Evolutionary conservation across 2,888 invertebrate genomes (phyloP).

Genomic region (Macroteleia sp.): DNA sequence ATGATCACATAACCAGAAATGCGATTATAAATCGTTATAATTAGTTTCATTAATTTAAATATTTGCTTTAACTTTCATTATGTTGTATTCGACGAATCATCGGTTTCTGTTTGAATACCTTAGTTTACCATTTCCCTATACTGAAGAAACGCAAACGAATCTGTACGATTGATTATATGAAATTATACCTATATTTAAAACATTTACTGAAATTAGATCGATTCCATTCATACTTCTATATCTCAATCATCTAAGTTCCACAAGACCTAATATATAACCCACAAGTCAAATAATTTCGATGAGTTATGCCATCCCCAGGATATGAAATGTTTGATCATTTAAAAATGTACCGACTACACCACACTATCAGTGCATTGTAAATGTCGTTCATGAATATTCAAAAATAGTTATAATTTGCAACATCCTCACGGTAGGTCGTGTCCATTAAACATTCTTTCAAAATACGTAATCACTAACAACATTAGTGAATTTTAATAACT

Average conservation of each 20-base stretch:
- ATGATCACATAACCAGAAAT: too few relatives aligned
- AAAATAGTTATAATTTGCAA: constrained; percentile 16
- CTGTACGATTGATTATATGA: too few relatives aligned
- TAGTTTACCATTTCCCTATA: too few relatives aligned
- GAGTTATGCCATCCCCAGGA: background rate
- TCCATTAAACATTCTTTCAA: constrained; percentile 21
- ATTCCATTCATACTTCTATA: too few relatives aligned
- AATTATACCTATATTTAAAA: too few relatives aligned
- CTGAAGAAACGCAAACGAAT: too few relatives aligned
- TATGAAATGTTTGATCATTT: background rate
- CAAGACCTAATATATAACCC: background rate
- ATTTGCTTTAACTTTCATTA: too few relatives aligned
- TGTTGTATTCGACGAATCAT: too few relatives aligned
- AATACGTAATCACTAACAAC: constrained; percentile 14
- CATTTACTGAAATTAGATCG: too few relatives aligned
- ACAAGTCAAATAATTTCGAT: background rate
- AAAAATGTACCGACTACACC: background rate
- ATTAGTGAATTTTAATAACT: constrained; percentile 40
- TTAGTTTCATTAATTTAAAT: too few relatives aligned
- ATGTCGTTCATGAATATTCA: constrained; percentile 25
- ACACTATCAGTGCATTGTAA: constrained; percentile 3
- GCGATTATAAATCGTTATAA: too few relatives aligned
- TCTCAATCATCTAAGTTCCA: background rate
- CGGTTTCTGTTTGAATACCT: too few relatives aligned
- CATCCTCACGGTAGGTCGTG: constrained; percentile 2